Evolutionary conservation across 1,140 invertebrate species (phyloP).

Genomic region (Drosophila asahinai): DNA sequence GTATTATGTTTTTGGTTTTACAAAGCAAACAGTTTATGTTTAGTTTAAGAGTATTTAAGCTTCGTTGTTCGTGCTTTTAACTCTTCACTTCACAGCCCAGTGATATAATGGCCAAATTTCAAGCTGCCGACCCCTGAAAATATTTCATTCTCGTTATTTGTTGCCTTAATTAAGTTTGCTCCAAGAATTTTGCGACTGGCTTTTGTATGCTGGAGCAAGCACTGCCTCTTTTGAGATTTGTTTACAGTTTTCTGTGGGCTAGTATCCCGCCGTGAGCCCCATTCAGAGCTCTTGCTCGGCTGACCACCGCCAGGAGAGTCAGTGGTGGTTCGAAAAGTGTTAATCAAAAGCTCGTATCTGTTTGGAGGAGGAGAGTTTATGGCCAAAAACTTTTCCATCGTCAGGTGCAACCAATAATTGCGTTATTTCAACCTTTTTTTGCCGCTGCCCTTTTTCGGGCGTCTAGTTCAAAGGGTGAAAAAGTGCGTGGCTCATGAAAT

Average conservation of each 20-base stretch:
- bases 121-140: slow-evolving; percentile 4
- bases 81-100: too few species aligned
- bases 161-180: slow-evolving; percentile 28
- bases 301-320: not conserved
- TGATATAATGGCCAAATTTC: not conserved
- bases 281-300: slow-evolving; percentile 9
- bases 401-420: slow-evolving; percentile 36
- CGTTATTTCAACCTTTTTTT: slow-evolving; percentile 33
- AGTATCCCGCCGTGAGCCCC: not conserved
- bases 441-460: too few species aligned
- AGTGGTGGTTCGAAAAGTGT: slow-evolving; percentile 18
- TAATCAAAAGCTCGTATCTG: slow-evolving; percentile 15
- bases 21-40: too few species aligned
- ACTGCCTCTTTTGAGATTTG: slow-evolving; percentile 17
- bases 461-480: slow-evolving; percentile 10
- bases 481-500: slow-evolving; percentile 16
- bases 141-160: slow-evolving; percentile 18
- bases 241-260: slow-evolving; percentile 19
- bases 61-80: not conserved
- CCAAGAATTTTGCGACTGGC: slow-evolving; percentile 2
- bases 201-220: not conserved
- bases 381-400: slow-evolving; percentile 22
- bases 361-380: not conserved
- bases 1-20: too few species aligned
- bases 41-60: not conserved